Conservation (phyloP, 1,140 invertebrate genomes). For the Hesperophylax magnus region DNA sequence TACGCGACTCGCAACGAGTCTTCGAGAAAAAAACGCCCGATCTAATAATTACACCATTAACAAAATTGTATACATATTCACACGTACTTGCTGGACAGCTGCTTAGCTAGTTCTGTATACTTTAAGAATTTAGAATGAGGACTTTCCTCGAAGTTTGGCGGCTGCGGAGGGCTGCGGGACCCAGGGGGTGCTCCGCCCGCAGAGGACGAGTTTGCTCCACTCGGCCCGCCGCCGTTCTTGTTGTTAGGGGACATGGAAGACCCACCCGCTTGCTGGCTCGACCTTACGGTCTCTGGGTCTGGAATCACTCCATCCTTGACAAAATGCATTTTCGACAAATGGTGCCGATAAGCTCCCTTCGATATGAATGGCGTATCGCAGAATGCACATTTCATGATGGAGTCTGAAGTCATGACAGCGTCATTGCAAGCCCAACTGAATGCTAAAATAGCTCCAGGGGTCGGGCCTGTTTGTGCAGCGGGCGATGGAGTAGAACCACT, state of each 20-base stretch:
- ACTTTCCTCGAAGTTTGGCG: conserved; percentile 86
- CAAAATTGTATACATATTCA: conserved; percentile 66
- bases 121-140: conserved; percentile 97
- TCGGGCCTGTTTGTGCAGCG: conserved; percentile 69
- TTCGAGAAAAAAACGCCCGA: conserved; percentile 43
- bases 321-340: conserved; percentile 97
- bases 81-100: conserved; percentile 96
- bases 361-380: conserved; percentile 97
- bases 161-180: conserved; percentile 68
- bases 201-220: conserved; percentile 61
- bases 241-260: conserved; percentile 61
- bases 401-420: conserved; percentile 87
- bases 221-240: conserved; percentile 65
- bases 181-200: conserved; percentile 70
- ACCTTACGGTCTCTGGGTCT: conserved; percentile 76
- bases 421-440: conserved; percentile 96
- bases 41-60: conserved; percentile 25
- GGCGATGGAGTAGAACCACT: conserved; percentile 63
- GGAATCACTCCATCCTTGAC: conserved; percentile 92
- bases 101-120: conserved; percentile 96
- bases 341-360: conserved; percentile 96
- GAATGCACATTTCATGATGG: conserved; percentile 95
- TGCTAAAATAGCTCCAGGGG: conserved; percentile 87
- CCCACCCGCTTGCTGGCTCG: conserved; percentile 63
- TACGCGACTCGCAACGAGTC: conserved; percentile 31